These are phyloP conservation scores for Hyalella azteca DNA, from an alignment of 2,888 invertebrate species.

Conservation along the genomic window DNA sequence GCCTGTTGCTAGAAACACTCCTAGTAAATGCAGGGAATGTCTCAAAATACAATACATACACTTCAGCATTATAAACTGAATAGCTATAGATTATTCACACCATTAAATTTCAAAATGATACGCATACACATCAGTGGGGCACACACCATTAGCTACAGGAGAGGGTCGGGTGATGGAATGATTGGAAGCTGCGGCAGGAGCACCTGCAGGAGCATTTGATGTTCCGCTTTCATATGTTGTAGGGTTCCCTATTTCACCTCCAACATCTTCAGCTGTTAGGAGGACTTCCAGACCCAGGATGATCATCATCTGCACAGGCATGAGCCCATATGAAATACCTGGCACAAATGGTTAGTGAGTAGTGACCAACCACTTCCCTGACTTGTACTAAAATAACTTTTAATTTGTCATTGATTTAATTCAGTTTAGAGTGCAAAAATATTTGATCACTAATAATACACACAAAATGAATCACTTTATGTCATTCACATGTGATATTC, in stretches of 20 bases:
- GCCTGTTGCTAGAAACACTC: background rate
- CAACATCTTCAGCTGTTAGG: slow-evolving; percentile 74
- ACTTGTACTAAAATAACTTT: background rate
- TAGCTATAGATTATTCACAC: background rate
- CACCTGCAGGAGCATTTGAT: background rate
- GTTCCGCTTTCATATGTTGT: slow-evolving; percentile 62
- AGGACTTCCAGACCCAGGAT: slow-evolving; percentile 79
- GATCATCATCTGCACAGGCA: slow-evolving; percentile 71
- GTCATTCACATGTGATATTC: background rate
- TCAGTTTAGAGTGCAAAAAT: background rate
- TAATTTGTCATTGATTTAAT: background rate
- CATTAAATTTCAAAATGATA: background rate
- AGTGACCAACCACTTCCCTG: background rate
- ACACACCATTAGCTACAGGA: background rate
- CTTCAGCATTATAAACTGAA: background rate
- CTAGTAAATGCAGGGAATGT: background rate
- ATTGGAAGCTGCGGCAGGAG: background rate
- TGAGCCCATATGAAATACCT: background rate
- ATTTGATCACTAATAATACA: background rate
- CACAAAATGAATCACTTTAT: background rate
- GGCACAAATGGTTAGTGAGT: background rate
- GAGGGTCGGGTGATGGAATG: background rate
- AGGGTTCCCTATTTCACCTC: slow-evolving; percentile 80
- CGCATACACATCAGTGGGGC: background rate
- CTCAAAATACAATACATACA: background rate